Evolutionary conservation across 1,140 invertebrate species (phyloP), one percentile per base, ranked within the genome.

Genomic region (Diachasma alloeum): DNA sequence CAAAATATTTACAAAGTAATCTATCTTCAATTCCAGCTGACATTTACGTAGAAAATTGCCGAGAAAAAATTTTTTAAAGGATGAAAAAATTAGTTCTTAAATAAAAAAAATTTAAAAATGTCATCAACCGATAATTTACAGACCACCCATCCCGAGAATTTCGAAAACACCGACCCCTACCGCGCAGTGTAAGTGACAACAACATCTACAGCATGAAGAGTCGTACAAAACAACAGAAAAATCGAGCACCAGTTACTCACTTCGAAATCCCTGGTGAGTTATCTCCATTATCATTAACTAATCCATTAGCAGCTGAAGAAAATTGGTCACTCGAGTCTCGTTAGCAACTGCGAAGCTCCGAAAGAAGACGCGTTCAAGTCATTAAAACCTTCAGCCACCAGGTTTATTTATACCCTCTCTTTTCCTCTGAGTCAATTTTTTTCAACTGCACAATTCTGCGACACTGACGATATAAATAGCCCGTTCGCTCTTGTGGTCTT

Each of bases 141-240:
- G 88, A 90, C 79, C 85, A 89, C 74, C 82, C 85, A 1, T 83
- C 87, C 26, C 81, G 85, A 63, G 88, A 90, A 13, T 74, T 83
- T 1, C 81, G 87, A 69, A 90, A 89, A 74, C 82, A 85, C 13
- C 85, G 87, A 63, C 86, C 82, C 26, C 70, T 90, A 31, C 87
- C 88, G 66, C 79, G 88, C 66, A 90, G 89, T 71, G 84, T 81
- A 0, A 90, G 89, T 53, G 89, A 90, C 44, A 90, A 89, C 70
- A 86, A 82, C 9, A 84, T 90, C 74, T 89, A 89, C 77, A 87
- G 81, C 72, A 82, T 83, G 19, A 90, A 89, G 77, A 42, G 82
- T 26, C 84, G 87, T 6, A 76, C 74, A 1, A 90, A 89, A 68
- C 74, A 82, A 31, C 84, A 87, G 0, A 86, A 84, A 68, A 82